Conservation (phyloP, 2,888 invertebrate species). For the Tanytarsus gracilentus region DNA sequence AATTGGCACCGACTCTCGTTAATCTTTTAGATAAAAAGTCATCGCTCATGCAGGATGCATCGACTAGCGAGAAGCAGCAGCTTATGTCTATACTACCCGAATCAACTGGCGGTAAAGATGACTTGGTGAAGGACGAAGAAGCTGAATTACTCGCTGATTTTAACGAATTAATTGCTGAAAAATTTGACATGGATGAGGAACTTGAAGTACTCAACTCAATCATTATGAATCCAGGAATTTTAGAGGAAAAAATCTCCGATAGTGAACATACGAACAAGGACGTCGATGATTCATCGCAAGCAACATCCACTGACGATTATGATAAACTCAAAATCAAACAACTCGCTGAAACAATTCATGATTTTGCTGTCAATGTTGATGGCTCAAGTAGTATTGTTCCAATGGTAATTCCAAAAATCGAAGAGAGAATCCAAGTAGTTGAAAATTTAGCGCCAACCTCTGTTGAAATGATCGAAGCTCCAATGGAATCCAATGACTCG, state of each 20-base stretch:
- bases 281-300: slow-evolving; percentile 31
- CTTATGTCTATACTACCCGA: slow-evolving; percentile 25
- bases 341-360: slow-evolving; percentile 19
- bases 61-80: slow-evolving; percentile 18
- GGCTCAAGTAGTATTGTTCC: slow-evolving; percentile 25
- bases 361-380: slow-evolving; percentile 5
- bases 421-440: too few relatives aligned
- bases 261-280: slow-evolving; percentile 35
- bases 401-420: not conserved
- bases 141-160: slow-evolving; percentile 21
- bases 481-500: slow-evolving; percentile 20
- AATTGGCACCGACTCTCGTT: slow-evolving; percentile 64
- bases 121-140: slow-evolving; percentile 18
- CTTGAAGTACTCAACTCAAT: slow-evolving; percentile 33
- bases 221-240: slow-evolving; percentile 36
- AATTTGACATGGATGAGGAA: slow-evolving; percentile 16
- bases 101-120: slow-evolving; percentile 11
- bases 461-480: slow-evolving; percentile 19
- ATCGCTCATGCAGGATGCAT: slow-evolving; percentile 27
- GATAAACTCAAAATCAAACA: slow-evolving; percentile 28
- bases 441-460: slow-evolving; percentile 13
- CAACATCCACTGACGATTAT: slow-evolving; percentile 11
- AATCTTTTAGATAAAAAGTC: slow-evolving; percentile 54
- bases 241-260: slow-evolving; percentile 40
- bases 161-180: slow-evolving; percentile 12